These are phyloP conservation scores for Acipenser oxyrinchus DNA, from an alignment of 2,797 vertebrate genomes.

Conservation along the genomic window DNA sequence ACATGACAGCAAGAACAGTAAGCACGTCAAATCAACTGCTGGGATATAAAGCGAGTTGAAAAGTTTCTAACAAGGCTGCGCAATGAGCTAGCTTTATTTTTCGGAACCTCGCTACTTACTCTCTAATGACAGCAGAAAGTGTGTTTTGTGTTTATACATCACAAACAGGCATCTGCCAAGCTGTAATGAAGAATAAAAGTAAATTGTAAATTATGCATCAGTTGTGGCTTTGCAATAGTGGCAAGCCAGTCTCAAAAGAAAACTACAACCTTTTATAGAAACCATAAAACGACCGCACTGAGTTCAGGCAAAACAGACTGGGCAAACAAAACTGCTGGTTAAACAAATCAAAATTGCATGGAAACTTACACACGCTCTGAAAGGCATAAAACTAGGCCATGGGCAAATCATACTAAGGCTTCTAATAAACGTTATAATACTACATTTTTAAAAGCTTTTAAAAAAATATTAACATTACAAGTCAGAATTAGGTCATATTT, in stretches of 20 bases:
- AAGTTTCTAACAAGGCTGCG: too few relatives aligned
- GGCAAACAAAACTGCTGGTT: conserved; percentile 84
- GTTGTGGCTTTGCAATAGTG: conserved; percentile 72
- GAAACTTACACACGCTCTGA: conserved; percentile 28
- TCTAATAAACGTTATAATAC: not conserved
- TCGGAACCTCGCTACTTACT: too few relatives aligned
- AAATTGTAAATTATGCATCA: conserved; percentile 63
- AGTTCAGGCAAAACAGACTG: conserved; percentile 62
- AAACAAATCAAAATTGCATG: conserved; percentile 62
- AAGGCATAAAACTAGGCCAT: conserved; percentile 35
- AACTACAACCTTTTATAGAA: conserved; percentile 81
- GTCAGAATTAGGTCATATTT: too few relatives aligned
- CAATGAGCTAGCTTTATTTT: too few relatives aligned
- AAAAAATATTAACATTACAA: too few relatives aligned
- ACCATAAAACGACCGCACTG: conserved; percentile 75
- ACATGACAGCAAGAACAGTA: conserved; percentile 30
- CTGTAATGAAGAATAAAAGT: conserved; percentile 87
- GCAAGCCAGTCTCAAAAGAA: conserved; percentile 71
- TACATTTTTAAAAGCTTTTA: too few relatives aligned
- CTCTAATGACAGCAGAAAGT: conserved; percentile 53
- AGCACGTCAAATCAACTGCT: not conserved
- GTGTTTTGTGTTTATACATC: conserved; percentile 57
- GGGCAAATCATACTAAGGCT: not conserved
- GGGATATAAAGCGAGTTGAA: too few relatives aligned
- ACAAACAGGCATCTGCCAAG: conserved; percentile 60